Base-by-base conservation (phyloP, 1,140 invertebrate genomes). In the Arion vulgaris region DNA sequence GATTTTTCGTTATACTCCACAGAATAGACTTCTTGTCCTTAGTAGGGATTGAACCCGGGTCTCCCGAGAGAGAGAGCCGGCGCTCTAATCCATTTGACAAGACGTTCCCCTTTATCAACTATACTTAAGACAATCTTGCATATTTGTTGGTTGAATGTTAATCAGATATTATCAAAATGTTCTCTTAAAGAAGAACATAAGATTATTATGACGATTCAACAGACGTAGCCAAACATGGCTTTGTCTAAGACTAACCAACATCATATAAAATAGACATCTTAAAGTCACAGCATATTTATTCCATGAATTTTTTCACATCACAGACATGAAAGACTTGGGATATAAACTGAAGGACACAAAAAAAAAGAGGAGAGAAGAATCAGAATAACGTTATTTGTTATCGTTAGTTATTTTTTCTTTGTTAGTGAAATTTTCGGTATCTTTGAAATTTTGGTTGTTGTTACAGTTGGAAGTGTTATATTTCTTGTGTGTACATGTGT, bases 401-500 rank as follows among this genome's bases (percentile, higher is more conserved):
- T 66, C 4, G n/a, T 66, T 66, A 32, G 1, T 66, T 82, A 82
- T 51, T 82, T 85, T 32, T 68, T 73, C 68, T 85, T 85, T 73
- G 77, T 51, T 26, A 79, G 82, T 57, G 84, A 81, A 62, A 81
- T 74, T 72, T 83, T 85, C 0, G 84, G 84, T 39, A 85, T 83
- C 53, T 80, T 75, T 26, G 84, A 85, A 66, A 83, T 78, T 57
- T 85, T 84, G 36, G 85, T 72, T 53, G 79, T 79, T 45, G 81
- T 82, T 19, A 62, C 75, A 45, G 87, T 85, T 0, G 89, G 86
- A 0, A 84, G 53, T 23, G 80, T 86, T 23, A 87, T 85, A 23
- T 85, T 87, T 57, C 85, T 66, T 49, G 87, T 89, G 83, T 88
- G 86, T n/a, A 87, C 85, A 57, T 91, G 90, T 15, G 90, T 91